phyloP scores from a whole-genome alignment of 2,888 invertebrate species.

The Actias luna region DNA sequence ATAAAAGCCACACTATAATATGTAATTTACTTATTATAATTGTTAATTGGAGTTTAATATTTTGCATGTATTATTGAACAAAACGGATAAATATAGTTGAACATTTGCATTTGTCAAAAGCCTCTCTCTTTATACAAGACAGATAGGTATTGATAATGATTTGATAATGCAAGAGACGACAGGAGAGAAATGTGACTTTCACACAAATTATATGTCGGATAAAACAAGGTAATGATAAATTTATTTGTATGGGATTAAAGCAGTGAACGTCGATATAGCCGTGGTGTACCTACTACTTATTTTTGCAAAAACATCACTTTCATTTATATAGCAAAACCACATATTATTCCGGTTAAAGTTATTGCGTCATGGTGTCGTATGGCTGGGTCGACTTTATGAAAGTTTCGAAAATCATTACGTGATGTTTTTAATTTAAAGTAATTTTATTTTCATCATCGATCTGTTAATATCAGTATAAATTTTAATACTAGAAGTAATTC shows the following conservation, averaged over 20 bases:
- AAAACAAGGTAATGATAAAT: background rate
- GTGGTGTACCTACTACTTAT: too few relatives aligned
- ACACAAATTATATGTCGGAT: background rate
- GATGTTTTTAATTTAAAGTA: too few relatives aligned
- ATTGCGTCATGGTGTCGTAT: background rate
- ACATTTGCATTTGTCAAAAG: background rate
- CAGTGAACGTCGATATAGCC: background rate
- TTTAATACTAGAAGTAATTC: too few relatives aligned
- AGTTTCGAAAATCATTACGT: background rate
- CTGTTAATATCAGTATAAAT: too few relatives aligned
- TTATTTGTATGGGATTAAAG: background rate
- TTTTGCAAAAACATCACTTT: background rate
- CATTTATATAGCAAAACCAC: conserved; percentile 1
- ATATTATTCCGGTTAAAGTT: background rate
- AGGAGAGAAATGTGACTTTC: conserved; percentile 4
- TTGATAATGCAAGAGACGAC: background rate
- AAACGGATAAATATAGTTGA: background rate
- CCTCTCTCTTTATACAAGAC: background rate
- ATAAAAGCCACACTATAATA: background rate
- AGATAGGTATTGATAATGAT: conserved; percentile 2
- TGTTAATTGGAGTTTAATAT: background rate
- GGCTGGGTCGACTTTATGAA: background rate
- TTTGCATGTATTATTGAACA: background rate
- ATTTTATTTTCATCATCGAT: too few relatives aligned
- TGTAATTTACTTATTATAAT: background rate